A percentile compares a stretch with the other conserved stretches of the same genome.
Conservation (phyloP, 2,113 vertebrate genomes). For the Macrotus californicus region DNA sequence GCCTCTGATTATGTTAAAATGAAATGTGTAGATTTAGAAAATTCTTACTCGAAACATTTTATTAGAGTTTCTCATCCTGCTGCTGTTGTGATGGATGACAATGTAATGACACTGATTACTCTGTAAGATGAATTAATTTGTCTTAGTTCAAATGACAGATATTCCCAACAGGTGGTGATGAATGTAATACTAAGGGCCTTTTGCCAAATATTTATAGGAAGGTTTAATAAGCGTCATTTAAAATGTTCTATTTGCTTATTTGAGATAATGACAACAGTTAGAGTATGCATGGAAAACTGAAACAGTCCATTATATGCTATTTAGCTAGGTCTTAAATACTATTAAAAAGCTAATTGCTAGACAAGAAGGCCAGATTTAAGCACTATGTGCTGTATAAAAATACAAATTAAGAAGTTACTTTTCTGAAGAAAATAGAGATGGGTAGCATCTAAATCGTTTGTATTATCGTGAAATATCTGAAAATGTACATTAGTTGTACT, state of each 20-base stretch:
- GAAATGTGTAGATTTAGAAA: not conserved
- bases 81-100: not conserved
- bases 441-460: not conserved
- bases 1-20: not conserved
- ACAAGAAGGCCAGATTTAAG: slow-evolving; percentile 29
- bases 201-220: slow-evolving; percentile 53
- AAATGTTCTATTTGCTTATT: slow-evolving; percentile 54
- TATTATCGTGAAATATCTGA: slow-evolving; percentile 24
- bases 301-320: slow-evolving; percentile 46
- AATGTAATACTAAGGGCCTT: slow-evolving; percentile 19
- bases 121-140: slow-evolving; percentile 44
- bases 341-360: slow-evolving; percentile 48
- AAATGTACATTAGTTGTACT: not conserved
- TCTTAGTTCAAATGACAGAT: slow-evolving; percentile 49
- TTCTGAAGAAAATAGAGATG: slow-evolving; percentile 19
- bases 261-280: slow-evolving; percentile 43
- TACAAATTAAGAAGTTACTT: slow-evolving; percentile 60
- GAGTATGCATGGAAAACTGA: slow-evolving; percentile 45
- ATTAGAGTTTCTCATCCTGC: slow-evolving; percentile 3
- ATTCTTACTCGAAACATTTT: not conserved
- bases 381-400: not conserved
- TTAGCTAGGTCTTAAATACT: slow-evolving; percentile 59
- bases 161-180: not conserved
- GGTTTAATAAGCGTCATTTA: slow-evolving; percentile 25
- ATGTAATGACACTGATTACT: slow-evolving; percentile 33